phyloP scores from a whole-genome alignment of 2,797 vertebrate genomes.

The Tiaroga cobitis region DNA sequence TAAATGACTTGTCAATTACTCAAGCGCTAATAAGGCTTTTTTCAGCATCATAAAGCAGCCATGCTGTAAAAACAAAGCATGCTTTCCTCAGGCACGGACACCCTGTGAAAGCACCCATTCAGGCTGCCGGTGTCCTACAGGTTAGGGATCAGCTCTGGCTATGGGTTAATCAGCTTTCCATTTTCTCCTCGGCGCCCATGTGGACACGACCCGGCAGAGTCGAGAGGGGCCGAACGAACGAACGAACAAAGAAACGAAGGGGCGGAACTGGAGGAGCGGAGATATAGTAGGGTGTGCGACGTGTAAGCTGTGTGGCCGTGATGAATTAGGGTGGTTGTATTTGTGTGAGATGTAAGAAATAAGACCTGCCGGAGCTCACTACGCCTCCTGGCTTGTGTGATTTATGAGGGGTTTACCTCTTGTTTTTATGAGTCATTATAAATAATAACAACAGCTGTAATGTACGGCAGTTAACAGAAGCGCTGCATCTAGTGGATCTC shows the following conservation, averaged over 20 bases:
- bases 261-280: constrained; percentile 39
- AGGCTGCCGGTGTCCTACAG: constrained; percentile 50
- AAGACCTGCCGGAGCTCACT: constrained; percentile 56
- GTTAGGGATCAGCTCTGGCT: constrained; percentile 51
- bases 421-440: constrained; percentile 66
- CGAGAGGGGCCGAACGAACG: neutral
- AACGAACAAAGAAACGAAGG: constrained; percentile 46
- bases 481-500: constrained; percentile 30
- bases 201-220: constrained; percentile 8
- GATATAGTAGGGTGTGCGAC: constrained; percentile 44
- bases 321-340: constrained; percentile 63
- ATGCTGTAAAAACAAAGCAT: constrained; percentile 58
- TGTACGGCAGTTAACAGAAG: constrained; percentile 49
- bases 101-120: constrained; percentile 57
- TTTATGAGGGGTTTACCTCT: constrained; percentile 62
- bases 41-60: constrained; percentile 53
- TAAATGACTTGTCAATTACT: constrained; percentile 61
- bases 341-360: constrained; percentile 66
- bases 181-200: constrained; percentile 48
- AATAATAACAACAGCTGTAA: constrained; percentile 66
- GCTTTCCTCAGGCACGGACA: constrained; percentile 56
- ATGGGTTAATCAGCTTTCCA: constrained; percentile 62
- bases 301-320: constrained; percentile 44
- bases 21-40: constrained; percentile 58
- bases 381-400: constrained; percentile 57